Evolutionary conservation across 2,888 invertebrate species (phyloP).

Genomic region (Tipula lateralis): DNA sequence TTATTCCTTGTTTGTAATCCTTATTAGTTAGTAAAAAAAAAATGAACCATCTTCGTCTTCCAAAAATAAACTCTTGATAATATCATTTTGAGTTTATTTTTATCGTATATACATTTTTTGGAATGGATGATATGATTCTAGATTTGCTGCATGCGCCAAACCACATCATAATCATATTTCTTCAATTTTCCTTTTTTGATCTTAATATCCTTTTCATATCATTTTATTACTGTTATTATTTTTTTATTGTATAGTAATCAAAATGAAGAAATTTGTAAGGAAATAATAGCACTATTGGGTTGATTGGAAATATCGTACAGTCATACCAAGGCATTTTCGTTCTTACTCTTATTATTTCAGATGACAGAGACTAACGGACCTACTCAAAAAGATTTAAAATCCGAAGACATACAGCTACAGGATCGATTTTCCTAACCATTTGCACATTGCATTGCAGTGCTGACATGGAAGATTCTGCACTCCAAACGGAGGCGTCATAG

Average conservation of each 20-base stretch:
- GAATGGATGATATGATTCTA: not conserved
- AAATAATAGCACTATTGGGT: not conserved
- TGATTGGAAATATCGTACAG: not conserved
- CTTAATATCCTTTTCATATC: constrained; percentile 6
- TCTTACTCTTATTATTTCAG: too few relatives aligned
- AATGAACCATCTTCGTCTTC: not conserved
- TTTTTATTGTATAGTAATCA: not conserved
- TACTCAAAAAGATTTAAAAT: too few relatives aligned
- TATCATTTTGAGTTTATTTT: not conserved
- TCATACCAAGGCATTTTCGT: too few relatives aligned
- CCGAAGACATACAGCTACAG: too few relatives aligned
- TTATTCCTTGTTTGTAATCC: constrained; percentile 11
- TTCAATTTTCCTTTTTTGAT: not conserved
- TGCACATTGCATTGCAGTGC: too few relatives aligned
- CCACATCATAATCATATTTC: constrained; percentile 19
- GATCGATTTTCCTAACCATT: too few relatives aligned
- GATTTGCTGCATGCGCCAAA: constrained; percentile 19
- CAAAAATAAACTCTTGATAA: not conserved
- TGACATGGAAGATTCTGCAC: too few relatives aligned
- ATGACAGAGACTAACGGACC: too few relatives aligned
- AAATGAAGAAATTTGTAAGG: not conserved
- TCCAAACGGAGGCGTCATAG: too few relatives aligned
- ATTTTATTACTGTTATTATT: not conserved
- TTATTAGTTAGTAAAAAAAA: constrained; percentile 11
- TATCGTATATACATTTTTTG: not conserved